Conservation (phyloP, 2,113 vertebrate species). For the Poeciliopsis turrubarensis region DNA sequence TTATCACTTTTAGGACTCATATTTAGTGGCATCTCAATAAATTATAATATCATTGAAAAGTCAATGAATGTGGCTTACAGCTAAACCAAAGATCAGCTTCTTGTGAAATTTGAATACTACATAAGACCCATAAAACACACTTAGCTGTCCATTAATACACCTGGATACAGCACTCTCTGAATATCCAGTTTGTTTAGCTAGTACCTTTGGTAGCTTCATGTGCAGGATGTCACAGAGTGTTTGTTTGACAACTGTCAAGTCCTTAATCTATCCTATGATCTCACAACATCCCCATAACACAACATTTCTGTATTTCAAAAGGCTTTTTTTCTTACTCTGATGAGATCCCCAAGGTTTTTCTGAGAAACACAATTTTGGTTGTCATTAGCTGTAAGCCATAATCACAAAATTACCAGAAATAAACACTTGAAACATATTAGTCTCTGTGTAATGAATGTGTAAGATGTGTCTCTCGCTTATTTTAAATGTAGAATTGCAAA, state of each 20-base stretch:
- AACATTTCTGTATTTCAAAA: not conserved
- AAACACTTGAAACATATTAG: not conserved
- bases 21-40: not conserved
- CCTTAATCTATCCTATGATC: no score
- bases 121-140: not conserved
- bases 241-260: not conserved
- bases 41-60: no score
- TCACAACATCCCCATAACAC: not conserved
- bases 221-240: not conserved
- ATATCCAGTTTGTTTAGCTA: not conserved
- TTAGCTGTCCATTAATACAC: no score
- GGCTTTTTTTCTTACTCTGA: not conserved
- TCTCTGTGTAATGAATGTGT: not conserved
- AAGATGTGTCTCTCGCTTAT: not conserved
- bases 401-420: conserved; percentile 1
- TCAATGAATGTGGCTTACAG: not conserved
- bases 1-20: conserved; percentile 13
- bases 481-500: no score
- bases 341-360: not conserved
- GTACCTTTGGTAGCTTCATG: not conserved
- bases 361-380: not conserved
- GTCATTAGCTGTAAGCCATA: not conserved
- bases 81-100: not conserved
- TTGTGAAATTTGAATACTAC: not conserved
- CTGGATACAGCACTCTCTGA: not conserved